Evolutionary conservation across 2,797 vertebrate genomes (phyloP).

Genomic region (Leptodactylus fallax): DNA sequence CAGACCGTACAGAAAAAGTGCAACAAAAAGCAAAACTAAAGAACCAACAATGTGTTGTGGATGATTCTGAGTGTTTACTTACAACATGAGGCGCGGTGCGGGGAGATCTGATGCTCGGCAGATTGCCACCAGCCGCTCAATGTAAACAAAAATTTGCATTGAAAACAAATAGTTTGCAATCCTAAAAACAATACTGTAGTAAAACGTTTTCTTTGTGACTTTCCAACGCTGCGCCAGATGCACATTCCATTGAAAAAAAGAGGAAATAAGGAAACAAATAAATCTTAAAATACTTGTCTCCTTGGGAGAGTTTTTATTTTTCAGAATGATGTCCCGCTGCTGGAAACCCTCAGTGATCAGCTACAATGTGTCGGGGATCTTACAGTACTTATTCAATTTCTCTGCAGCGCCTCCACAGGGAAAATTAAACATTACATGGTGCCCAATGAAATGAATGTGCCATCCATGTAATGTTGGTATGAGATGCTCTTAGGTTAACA

Average conservation of each 20-base stretch:
- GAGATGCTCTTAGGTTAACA: not conserved
- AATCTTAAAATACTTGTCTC: not conserved
- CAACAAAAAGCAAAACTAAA: conserved; percentile 6
- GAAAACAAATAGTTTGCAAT: conserved; percentile 2
- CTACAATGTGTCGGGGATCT: not conserved
- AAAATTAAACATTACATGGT: not conserved
- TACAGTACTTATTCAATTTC: not conserved
- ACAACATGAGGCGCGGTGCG: conserved; percentile 3
- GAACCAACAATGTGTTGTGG: not conserved
- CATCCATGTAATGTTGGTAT: not conserved
- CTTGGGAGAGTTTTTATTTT: not conserved
- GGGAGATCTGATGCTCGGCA: conserved; percentile 24
- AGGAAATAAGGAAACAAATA: not conserved
- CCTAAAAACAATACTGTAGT: not conserved
- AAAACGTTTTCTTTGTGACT: not conserved
- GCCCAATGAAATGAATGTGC: not conserved
- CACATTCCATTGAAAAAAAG: not conserved
- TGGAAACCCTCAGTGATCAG: not conserved
- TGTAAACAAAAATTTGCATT: conserved; percentile 39
- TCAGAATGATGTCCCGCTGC: not conserved
- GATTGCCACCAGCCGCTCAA: conserved; percentile 33
- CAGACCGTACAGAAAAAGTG: not conserved
- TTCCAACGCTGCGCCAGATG: not conserved
- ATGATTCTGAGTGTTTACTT: conserved; percentile 34
- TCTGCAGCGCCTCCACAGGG: not conserved